Evolutionary conservation across 2,888 invertebrate genomes (phyloP).

Genomic region (Polydesmus complanatus): DNA sequence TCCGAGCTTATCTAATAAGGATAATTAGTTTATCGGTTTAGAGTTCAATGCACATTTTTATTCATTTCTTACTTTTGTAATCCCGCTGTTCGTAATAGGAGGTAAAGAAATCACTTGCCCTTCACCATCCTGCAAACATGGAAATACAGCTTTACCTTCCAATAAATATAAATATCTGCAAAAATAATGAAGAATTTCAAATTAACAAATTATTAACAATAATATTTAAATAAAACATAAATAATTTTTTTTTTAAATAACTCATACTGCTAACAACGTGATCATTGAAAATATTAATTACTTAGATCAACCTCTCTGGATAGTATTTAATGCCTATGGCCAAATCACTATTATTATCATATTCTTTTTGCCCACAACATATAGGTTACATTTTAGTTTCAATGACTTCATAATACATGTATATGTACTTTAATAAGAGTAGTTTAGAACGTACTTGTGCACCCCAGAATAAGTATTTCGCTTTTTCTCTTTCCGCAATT

Average conservation of each 20-base stretch:
- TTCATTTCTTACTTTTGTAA: slow-evolving; percentile 48
- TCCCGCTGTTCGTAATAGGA: slow-evolving; percentile 70
- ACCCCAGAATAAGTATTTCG: slow-evolving; percentile 66
- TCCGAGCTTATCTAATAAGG: slow-evolving; percentile 47
- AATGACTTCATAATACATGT: no score
- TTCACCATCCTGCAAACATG: slow-evolving; percentile 51
- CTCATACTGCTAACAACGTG: no score
- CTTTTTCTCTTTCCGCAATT: slow-evolving; percentile 67
- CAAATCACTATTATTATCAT: no score
- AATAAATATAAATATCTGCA: slow-evolving; percentile 55
- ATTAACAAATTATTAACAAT: no score
- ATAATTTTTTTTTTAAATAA: no score
- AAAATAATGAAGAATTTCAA: slow-evolving; percentile 3
- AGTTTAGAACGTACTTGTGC: slow-evolving; percentile 51
- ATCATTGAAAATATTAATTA: no score
- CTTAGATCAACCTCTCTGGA: no score
- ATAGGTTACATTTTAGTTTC: no score
- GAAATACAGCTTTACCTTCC: slow-evolving; percentile 56
- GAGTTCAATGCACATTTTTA: neutral
- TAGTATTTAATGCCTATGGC: no score
- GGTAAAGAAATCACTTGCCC: slow-evolving; percentile 65
- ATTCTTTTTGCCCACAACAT: no score
- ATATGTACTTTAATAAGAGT: no score
- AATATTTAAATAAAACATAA: no score
- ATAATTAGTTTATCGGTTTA: slow-evolving; percentile 14